Base-by-base conservation (phyloP, 2,888 invertebrate species). In the Catocala fraxini region DNA sequence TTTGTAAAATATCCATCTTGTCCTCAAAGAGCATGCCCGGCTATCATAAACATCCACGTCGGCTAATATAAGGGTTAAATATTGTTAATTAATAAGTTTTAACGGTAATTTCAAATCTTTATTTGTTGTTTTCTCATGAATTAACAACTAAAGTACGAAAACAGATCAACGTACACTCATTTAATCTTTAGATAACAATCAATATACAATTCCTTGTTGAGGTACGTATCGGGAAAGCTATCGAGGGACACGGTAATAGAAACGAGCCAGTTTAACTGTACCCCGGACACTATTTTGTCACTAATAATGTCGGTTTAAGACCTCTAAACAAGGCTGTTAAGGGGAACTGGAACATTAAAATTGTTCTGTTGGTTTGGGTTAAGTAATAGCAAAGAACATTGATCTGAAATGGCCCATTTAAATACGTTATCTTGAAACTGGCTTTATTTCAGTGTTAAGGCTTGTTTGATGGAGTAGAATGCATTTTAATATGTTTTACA, bases 271-370 rank as follows among this genome's bases (percentile, higher is more conserved):
- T 78, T 70, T 77, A 81, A 80, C 71, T 75, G 71, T 66, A 68
- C 82, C 80, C 77, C 61, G 64, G 78, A 74, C 75, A 80, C 79
- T 82, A 82, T 79, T 83, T 77, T 77, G 79, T 79, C 74, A 80
- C 77, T 77, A 81, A 80, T 83, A 80, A 76, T 75, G 74, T 70
- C 59, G 68, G 71, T 81, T 79, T 77, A 71, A 76, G 77, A 78
- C 71, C 73, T 76, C 80, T 84, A 78, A 85, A 83, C 80, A 82
- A 55, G 59, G 65, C 67, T 67, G 76, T 83, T 80, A 77, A 65
- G 71, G 65, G 51, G 25, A 47, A 65, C 61, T 63, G 59, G 59
- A 64, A 63, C 69, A 63, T 69, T 69, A 63, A 65, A 71, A 73
- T 63, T 52, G 56, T 69, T 65, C 51, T 56, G 57, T 73, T 12